Percentiles rank a stretch among this genome's conserved stretches.
Conservation (phyloP, 2,888 invertebrate species). For the Trissolcus brochymenae region DNA sequence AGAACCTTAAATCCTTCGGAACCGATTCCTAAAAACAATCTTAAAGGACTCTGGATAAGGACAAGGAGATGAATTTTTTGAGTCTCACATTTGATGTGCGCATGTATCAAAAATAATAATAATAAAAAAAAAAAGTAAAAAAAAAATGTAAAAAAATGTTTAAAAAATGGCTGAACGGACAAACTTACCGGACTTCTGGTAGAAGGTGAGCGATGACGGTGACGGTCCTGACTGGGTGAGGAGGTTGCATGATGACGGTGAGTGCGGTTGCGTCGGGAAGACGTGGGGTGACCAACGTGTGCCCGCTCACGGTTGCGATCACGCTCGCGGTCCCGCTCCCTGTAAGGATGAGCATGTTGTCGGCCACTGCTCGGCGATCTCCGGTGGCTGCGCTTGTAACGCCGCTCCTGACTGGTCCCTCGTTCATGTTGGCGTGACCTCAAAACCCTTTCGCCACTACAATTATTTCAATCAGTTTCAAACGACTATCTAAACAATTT, state of each 20-base stretch:
- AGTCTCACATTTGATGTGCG: background rate
- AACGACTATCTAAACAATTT: too few species aligned
- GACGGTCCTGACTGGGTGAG: conserved; percentile 70
- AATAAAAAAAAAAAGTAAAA: conserved; percentile 6
- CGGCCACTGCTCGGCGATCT: conserved; percentile 88
- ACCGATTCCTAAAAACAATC: too few species aligned
- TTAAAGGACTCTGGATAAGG: background rate
- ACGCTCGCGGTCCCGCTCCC: conserved; percentile 65
- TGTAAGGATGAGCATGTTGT: conserved; percentile 79
- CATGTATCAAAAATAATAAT: conserved; percentile 7
- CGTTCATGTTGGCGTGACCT: conserved; percentile 82
- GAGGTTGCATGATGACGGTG: conserved; percentile 70
- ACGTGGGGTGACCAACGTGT: conserved; percentile 65
- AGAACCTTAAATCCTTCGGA: too few species aligned
- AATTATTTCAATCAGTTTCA: conserved; percentile 3
- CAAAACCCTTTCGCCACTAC: conserved; percentile 80
- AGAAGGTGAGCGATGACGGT: conserved; percentile 70
- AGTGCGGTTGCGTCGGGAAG: conserved; percentile 67
- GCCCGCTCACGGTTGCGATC: conserved; percentile 68
- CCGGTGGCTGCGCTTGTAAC: conserved; percentile 90
- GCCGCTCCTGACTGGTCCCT: conserved; percentile 87
- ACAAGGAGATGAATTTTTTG: background rate
- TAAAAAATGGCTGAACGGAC: conserved; percentile 16
- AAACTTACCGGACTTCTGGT: conserved; percentile 74
- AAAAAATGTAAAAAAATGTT: too few species aligned